Conservation (phyloP, 2,113 vertebrate species). For the Gallinago jamesoni region DNA sequence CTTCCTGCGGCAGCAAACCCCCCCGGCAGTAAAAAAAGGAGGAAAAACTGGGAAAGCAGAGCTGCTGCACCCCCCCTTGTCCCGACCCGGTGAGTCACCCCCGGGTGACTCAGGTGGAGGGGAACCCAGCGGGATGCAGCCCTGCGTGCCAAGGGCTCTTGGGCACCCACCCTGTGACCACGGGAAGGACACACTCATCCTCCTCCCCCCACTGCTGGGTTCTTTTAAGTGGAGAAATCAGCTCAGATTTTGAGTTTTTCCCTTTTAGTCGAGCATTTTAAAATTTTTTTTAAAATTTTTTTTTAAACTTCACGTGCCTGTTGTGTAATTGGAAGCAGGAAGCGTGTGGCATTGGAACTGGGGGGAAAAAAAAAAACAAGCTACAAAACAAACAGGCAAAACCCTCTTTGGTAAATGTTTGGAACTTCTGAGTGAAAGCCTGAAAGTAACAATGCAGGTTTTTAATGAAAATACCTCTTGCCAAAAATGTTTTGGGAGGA, state of each 20-base stretch:
- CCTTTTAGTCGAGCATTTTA: neutral
- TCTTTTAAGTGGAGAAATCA: neutral
- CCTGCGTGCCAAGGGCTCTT: neutral
- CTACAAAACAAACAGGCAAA: neutral
- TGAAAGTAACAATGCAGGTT: neutral
- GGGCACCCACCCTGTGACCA: neutral
- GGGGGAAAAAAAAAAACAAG: neutral
- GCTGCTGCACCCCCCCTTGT: neutral
- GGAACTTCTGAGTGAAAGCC: neutral
- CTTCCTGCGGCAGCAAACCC: neutral
- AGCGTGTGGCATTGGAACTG: neutral
- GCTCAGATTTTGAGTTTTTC: neutral
- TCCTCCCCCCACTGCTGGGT: neutral
- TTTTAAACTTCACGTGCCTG: neutral
- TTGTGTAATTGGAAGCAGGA: neutral
- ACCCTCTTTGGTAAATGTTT: neutral
- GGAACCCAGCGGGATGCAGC: fast-evolving
- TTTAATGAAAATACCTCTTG: neutral
- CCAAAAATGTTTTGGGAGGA: too few species aligned
- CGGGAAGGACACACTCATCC: fast-evolving
- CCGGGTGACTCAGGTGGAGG: fast-evolving
- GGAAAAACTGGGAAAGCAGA: fast-evolving
- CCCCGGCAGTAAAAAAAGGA: too few species aligned
- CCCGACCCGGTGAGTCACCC: fast-evolving
- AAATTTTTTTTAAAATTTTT: neutral